Conservation (phyloP, 2,888 invertebrate genomes). For the Beris morrisii region DNA sequence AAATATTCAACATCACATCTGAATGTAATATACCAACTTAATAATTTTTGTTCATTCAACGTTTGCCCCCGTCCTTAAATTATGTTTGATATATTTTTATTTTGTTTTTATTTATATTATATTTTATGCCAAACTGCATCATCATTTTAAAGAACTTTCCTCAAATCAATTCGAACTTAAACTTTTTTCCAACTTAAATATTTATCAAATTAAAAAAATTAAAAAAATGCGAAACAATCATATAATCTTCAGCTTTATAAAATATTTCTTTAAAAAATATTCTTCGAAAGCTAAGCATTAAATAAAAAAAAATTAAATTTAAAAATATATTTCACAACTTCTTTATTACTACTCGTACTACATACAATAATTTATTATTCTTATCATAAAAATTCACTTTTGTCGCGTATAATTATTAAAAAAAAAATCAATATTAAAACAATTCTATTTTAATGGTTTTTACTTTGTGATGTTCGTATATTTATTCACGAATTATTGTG, state of each 20-base stretch:
- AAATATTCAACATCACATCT: too few relatives aligned
- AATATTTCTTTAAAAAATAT: slow-evolving; percentile 14
- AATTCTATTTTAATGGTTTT: slow-evolving; percentile 9
- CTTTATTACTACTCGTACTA: slow-evolving; percentile 1
- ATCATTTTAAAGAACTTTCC: too few relatives aligned
- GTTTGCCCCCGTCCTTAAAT: too few relatives aligned
- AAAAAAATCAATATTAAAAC: slow-evolving; percentile 3
- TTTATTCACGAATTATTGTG: slow-evolving; percentile 21
- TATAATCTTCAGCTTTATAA: slow-evolving; percentile 17
- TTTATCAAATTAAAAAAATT: background rate
- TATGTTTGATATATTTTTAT: too few relatives aligned
- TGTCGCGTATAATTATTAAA: slow-evolving; percentile 1
- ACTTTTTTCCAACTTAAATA: background rate
- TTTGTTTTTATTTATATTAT: too few relatives aligned
- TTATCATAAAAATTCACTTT: slow-evolving; percentile 2
- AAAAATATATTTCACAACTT: background rate
- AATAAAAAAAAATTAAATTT: background rate
- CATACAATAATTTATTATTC: background rate
- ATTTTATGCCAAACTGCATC: too few relatives aligned
- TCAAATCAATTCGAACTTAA: background rate
- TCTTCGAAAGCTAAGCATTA: too few relatives aligned
- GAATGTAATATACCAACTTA: too few relatives aligned
- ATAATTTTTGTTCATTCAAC: too few relatives aligned
- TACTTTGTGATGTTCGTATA: background rate
- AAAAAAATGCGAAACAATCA: slow-evolving; percentile 22